Evolutionary conservation across 1,140 invertebrate genomes (phyloP), one percentile per base, ranked within the genome.

Genomic region (Uloborus diversus): DNA sequence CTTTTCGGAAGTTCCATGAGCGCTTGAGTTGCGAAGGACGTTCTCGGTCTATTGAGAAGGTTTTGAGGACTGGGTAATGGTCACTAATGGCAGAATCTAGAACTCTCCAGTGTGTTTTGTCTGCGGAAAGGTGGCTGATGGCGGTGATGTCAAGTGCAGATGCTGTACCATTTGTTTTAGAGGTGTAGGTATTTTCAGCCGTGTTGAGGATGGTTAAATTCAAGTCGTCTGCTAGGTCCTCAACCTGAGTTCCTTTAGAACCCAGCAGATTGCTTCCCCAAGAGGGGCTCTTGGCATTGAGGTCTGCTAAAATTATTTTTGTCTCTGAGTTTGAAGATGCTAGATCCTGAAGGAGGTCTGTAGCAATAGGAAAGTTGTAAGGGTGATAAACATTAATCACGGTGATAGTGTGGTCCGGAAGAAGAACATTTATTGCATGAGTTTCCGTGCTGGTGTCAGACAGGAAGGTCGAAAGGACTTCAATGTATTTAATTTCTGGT

Each of bases 341-440:
- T 0, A 59, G 57, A 59, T 59, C 0, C 30, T 59, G 20, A 32
- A 59, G 0, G 28, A 59, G 57, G 1, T 59, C 28, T 13, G 27
- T 59, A 30, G 1, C 27, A 11, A 9, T 59, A 28, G 57, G 27
- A 28, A 28, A 59, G 2, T 59, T 59, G 30, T 59, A 23, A 28
- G 28, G 57, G 30, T 59, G 27, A 28, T 59, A 59, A 27, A n/a
- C 27, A 59, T 59, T 59, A 23, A 59, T 28, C 27, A 59, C 4
- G 13, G 57, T 25, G 13, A 59, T 59, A 30, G 57, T 59, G 30
- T 9, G 27, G 11, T 30, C 30, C 4, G 57, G 28, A n/a, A 35
- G 3, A 32, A 59, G 57, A 4, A 59, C n/a, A 20, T 59, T 59
- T 17, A 59, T 59, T 59, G 57, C 57, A 11, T 59, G 57, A 59